Base-by-base conservation (phyloP, 1,140 invertebrate species). In the Trichogramma pretiosum region DNA sequence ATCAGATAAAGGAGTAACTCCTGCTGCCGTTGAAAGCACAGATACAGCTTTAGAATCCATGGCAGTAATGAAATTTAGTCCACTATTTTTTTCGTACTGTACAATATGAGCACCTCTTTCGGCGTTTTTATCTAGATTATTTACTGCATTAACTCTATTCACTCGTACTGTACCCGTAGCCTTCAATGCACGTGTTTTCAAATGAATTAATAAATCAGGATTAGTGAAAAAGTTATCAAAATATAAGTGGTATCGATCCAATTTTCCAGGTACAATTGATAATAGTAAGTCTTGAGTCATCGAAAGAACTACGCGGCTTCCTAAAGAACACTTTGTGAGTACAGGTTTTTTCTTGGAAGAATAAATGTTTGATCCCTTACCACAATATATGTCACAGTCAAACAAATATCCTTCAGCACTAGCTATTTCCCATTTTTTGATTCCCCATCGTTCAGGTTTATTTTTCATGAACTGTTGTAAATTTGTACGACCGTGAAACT, bases 31-130 rank as follows among this genome's bases (percentile, higher is more conserved):
- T 17, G 55, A 56, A 40, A 28, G 16, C 14, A 52, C 45, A 7
- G 55, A 56, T 0, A 56, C 52, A 24, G 22, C 34, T 13, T 50
- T 56, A 9, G 52, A 54, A 42, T 56, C 49, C 43, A 50, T 52
- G 11, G 50, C 19, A 42, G 19, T 56, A 13, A 56, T 54, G 14
- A 33, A 56, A 39, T 56, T 54, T 23, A 56, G 36, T 1, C 48
- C 46, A 53, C 51, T 56, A n/a, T 51, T 53, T 39, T 30, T 1
- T 7, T 56, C 54, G 16, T 56, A 46, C 13, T 51, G 50, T 8
- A 43, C 48, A 1, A 28, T 36, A 51, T 41, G 49, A 23, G 48
- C 51, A 9, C 54, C 55, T 36, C 47, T 45, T 9, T 14, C 2
- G 34, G 47, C 36, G 14, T 54, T 52, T 18, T 56, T 49, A 9